Percentiles rank a stretch among this genome's conserved stretches.
Conservation (phyloP, 2,888 invertebrate species). For the Eubasilissa splendida region DNA sequence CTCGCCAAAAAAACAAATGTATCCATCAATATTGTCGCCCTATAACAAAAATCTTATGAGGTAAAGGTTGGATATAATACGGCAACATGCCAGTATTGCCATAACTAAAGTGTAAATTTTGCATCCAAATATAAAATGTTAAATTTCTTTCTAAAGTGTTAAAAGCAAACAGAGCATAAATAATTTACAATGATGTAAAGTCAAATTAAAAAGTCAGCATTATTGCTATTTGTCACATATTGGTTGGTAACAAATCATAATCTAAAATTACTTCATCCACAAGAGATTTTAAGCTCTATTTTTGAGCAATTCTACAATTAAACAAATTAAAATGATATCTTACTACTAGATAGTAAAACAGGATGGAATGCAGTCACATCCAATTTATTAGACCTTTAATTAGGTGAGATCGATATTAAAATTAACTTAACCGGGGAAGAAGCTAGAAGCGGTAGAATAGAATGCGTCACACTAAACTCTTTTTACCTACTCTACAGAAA, state of each 20-base stretch:
- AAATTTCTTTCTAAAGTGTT: too few species aligned
- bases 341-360: conserved; percentile 14
- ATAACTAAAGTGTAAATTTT: too few species aligned
- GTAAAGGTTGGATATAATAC: neutral
- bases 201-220: conserved; percentile 56
- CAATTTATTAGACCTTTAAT: conserved; percentile 1
- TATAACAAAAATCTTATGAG: neutral
- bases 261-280: conserved; percentile 40
- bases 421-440: neutral
- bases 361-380: conserved; percentile 6
- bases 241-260: conserved; percentile 24
- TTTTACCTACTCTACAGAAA: too few species aligned
- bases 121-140: too few species aligned
- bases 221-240: conserved; percentile 59
- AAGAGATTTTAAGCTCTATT: conserved; percentile 45
- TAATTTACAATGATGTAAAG: too few species aligned
- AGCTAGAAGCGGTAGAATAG: neutral
- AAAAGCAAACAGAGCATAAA: too few species aligned
- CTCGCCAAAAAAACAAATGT: too few species aligned
- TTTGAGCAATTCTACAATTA: conserved; percentile 50
- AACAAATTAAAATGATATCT: conserved; percentile 11
- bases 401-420: conserved; percentile 2
- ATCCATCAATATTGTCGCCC: too few species aligned
- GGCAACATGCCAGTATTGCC: too few species aligned
- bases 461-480: neutral